Evolutionary conservation across 2,888 invertebrate species (phyloP), one percentile per base, ranked within the genome.

Genomic region (Allygus modestus): DNA sequence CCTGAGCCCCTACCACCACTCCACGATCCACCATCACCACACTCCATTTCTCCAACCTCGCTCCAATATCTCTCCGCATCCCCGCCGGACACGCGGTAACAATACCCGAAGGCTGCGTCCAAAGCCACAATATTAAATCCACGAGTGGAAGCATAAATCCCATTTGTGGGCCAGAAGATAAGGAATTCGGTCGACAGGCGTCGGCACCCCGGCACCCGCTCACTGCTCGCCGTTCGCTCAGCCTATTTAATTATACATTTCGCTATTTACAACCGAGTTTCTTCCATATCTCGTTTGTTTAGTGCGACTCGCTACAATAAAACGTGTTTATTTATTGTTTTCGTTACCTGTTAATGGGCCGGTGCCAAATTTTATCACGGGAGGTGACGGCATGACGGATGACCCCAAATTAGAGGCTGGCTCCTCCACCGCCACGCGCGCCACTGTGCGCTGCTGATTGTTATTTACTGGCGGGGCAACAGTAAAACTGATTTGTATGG

Each of bases 201-300:
- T 37, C 73, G 41, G 73, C 43, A n/a, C 23, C 71, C 71, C 26
- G 23, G 31, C 37, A 1, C 5, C 73, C 43, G 37, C 33, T 20
- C 28, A 33, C 11, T n/a, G n/a, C n/a, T n/a, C n/a, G n/a, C n/a
- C n/a, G n/a, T n/a, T n/a, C n/a, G n/a, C n/a, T n/a, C n/a, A n/a
- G n/a, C 31, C 73, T 73, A 73, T 73, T 43, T 73, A 73, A 73
- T 73, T 43, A 73, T 43, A 73, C 43, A 73, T 73, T 69, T 73
- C 43, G 23, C 41, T 41, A 73, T 73, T 73, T 73, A 73, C 73
- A 41, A 73, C 43, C 73, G 37, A 17, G 23, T 73, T 37, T 31
- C 73, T 43, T 73, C 43, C 41, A 37, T 73, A 73, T 73, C 73
- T 73, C 73, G 73, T 73, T 73, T 73, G 73, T 73, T 73, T 73